Evolutionary conservation across 2,797 vertebrate species (phyloP), one percentile per base, ranked within the genome.

Genomic region (Hirundo rustica): DNA sequence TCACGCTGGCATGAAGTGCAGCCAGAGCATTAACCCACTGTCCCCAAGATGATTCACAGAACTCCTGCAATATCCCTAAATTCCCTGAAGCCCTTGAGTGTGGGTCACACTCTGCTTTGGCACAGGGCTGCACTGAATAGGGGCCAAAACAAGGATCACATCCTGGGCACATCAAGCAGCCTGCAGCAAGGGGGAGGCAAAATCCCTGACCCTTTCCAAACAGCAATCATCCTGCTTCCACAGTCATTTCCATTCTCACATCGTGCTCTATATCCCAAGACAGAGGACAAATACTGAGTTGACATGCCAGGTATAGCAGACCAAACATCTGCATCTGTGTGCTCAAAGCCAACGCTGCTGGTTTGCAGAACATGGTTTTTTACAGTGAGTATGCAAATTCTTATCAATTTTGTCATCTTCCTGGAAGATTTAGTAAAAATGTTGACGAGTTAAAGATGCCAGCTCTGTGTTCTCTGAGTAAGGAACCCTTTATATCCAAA

Each of bases 11-110:
- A n/a, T 1, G 21, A 27, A 45, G 62, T 45, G 77, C 88, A 83
- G 32, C 36, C 64, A 90, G 75, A 38, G 26, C 62, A 72, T 74
- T 77, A 85, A 94, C 70, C 60, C 66, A 36, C 68, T 77, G 50
- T 66, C 84, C 75, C 76, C n/a, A 36, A 67, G 45, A 30, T 77
- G 53, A 67, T 38, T 72, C 65, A 58, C 34, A 51, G 44, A 78
- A 38, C 67, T 62, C 2, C 32, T 85, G 34, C 17, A 47, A 34
- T 26, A 70, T 25, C 48, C 42, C 42, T 36, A 26, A 74, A 83
- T 57, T 60, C 38, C 29, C 76, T 15, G 3, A 20, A 55, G 30
- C 25, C 14, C 58, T 67, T 30, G 17, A 75, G 47, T 0, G 2
- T 26, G 36, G 17, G 61, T 65, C 87, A 62, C 26, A 10, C 67